phyloP scores from a whole-genome alignment of 2,888 invertebrate species.

The Nyleta sp. region DNA sequence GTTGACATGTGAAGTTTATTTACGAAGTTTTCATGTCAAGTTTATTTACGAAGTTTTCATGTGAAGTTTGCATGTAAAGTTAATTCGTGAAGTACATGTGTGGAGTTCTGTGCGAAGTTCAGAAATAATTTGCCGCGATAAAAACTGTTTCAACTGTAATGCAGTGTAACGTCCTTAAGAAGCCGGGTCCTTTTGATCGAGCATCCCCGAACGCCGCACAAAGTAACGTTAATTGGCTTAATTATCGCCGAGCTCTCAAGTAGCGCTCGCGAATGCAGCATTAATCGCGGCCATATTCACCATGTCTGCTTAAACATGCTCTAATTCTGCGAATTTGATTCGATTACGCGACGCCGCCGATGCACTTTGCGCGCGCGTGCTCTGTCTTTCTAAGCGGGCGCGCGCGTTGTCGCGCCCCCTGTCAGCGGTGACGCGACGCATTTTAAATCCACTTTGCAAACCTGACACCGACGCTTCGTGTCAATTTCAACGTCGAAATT shows the following conservation, averaged over 20 bases:
- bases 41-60: too few relatives aligned
- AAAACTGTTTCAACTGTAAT: neutral
- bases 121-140: neutral
- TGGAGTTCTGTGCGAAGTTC: too few relatives aligned
- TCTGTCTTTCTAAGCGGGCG: slow-evolving; percentile 32
- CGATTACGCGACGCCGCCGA: slow-evolving; percentile 51
- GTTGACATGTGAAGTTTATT: too few relatives aligned
- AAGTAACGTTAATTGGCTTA: slow-evolving; percentile 65
- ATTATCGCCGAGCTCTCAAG: slow-evolving; percentile 60
- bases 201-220: slow-evolving; percentile 31
- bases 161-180: neutral
- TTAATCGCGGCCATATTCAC: slow-evolving; percentile 60
- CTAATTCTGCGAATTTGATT: slow-evolving; percentile 66
- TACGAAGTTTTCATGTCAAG: too few relatives aligned
- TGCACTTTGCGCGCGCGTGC: slow-evolving; percentile 51
- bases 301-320: slow-evolving; percentile 62
- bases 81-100: too few relatives aligned
- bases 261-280: slow-evolving; percentile 58
- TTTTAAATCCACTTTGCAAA: slow-evolving; percentile 39
- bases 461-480: slow-evolving; percentile 11
- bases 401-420: slow-evolving; percentile 1
- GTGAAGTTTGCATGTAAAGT: too few relatives aligned
- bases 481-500: slow-evolving; percentile 16
- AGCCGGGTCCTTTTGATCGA: slow-evolving; percentile 41
- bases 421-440: slow-evolving; percentile 22